These are phyloP conservation scores for Drosophila borborema DNA, from an alignment of 2,888 invertebrate genomes.

Conservation along the genomic window DNA sequence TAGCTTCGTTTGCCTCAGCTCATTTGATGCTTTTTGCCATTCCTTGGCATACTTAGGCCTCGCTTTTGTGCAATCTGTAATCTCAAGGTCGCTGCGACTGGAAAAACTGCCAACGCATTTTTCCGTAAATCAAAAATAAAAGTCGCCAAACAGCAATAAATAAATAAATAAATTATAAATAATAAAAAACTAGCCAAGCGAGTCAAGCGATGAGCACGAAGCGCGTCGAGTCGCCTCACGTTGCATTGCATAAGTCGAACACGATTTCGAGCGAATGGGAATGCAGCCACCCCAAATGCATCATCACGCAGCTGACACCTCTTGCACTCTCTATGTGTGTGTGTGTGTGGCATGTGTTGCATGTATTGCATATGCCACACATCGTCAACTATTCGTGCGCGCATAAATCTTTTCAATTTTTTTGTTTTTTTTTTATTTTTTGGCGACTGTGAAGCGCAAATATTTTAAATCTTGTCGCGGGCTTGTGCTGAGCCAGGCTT, in stretches of 20 bases:
- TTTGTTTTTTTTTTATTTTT: slow-evolving; percentile 7
- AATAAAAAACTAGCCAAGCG: slow-evolving; percentile 41
- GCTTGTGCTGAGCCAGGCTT: slow-evolving; percentile 26
- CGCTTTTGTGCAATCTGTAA: slow-evolving; percentile 52
- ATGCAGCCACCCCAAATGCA: slow-evolving; percentile 46
- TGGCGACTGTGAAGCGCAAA: slow-evolving; percentile 41
- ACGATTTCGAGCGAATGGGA: slow-evolving; percentile 53
- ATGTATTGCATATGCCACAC: slow-evolving; percentile 52
- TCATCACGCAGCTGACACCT: slow-evolving; percentile 40
- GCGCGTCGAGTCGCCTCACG: slow-evolving; percentile 5
- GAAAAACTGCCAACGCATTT: slow-evolving; percentile 23
- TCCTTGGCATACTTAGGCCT: slow-evolving; percentile 56
- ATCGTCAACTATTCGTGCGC: slow-evolving; percentile 69
- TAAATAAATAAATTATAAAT: background rate
- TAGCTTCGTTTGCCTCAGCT: background rate
- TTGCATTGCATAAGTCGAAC: slow-evolving; percentile 75
- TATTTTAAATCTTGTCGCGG: slow-evolving; percentile 52
- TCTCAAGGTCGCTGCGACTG: slow-evolving; percentile 46
- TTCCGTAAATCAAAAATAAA: slow-evolving; percentile 45
- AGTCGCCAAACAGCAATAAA: slow-evolving; percentile 37
- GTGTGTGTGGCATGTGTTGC: slow-evolving; percentile 30
- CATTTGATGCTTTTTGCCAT: slow-evolving; percentile 2
- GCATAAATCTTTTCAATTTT: slow-evolving; percentile 64
- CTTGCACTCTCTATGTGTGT: background rate
- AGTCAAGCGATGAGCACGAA: slow-evolving; percentile 43